Evolutionary conservation across 2,113 vertebrate species (phyloP), one percentile per base, ranked within the genome.

Genomic region (Elephantulus edwardii): DNA sequence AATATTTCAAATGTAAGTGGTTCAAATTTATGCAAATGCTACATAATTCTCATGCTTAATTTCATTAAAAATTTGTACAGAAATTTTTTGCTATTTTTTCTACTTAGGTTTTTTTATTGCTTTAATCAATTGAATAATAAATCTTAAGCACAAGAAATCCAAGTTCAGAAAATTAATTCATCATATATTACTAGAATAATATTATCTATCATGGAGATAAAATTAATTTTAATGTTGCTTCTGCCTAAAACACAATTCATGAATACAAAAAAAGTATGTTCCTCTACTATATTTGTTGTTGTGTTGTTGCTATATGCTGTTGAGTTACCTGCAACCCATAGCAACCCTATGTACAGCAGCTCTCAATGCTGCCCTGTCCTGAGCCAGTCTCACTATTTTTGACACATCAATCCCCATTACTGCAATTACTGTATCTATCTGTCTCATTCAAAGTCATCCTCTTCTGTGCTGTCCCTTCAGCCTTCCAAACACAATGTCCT

Each of bases 101-200:
- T 46, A 44, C 12, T 8, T 10, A 17, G 64, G 76, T 80, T 11
- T 76, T 84, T 78, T 79, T 16, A 83, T 64, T 81, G 38, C 14
- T 56, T 48, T 72, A 88, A 92, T 60, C 28, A 60, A 52, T 1
- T 17, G 16, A 86, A 74, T 11, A 12, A 2, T 50, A 2, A 7
- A 44, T 66, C 38, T 40, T 72, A 89, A 85, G 1, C 58, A 72
- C 13, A 66, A 64, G 13, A 8, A 76, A 56, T 68, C n/a, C n/a
- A 83, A 3, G n/a, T 12, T 68, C 72, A 80, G 19, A 90, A 88
- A 88, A 77, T 46, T 52, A 76, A 91, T 88, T 80, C 46, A 93
- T 71, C 11, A 52, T 85, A 0, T 22, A 62, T 68, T 81, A 58
- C n/a, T 33, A 72, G 68, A 28, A 2, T 17, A 74, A n/a, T 26